phyloP scores from a whole-genome alignment of 2,888 invertebrate species.

The Drosophila dives region DNA sequence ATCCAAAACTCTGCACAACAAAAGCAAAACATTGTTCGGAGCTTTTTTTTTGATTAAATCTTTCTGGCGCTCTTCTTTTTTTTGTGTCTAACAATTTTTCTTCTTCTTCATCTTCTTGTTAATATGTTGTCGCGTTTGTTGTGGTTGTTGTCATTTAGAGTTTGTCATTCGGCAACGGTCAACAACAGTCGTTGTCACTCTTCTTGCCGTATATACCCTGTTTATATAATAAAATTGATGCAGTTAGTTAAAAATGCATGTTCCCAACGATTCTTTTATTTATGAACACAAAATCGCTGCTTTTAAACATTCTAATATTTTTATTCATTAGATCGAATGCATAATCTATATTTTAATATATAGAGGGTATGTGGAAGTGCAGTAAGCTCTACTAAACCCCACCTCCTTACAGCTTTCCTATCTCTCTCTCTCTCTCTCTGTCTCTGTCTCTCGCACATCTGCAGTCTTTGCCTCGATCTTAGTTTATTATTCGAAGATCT shows the following conservation, averaged over 20 bases:
- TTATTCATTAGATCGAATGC: neutral
- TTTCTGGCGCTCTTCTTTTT: conserved; percentile 18
- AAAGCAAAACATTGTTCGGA: conserved; percentile 13
- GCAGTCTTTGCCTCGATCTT: neutral
- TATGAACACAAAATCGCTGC: neutral
- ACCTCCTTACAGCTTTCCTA: neutral
- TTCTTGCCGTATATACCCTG: conserved; percentile 28
- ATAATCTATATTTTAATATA: neutral
- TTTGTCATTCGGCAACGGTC: conserved; percentile 45
- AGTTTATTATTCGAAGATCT: neutral
- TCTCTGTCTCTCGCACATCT: neutral
- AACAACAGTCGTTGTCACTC: conserved; percentile 46
- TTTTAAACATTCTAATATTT: neutral
- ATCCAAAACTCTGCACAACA: conserved; percentile 20
- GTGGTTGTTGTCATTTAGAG: conserved; percentile 35
- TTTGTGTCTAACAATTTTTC: conserved; percentile 13
- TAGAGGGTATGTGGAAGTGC: neutral
- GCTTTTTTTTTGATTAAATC: conserved; percentile 60
- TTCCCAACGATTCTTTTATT: neutral
- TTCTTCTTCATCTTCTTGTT: conserved; percentile 12
- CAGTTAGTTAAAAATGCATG: neutral
- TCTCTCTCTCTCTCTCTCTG: neutral
- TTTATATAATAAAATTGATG: neutral
- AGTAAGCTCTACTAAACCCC: conserved; percentile 9
- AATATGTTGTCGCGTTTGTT: conserved; percentile 17